phyloP scores from a whole-genome alignment of 2,113 vertebrate genomes.

The Sakesphorus luctuosus region DNA sequence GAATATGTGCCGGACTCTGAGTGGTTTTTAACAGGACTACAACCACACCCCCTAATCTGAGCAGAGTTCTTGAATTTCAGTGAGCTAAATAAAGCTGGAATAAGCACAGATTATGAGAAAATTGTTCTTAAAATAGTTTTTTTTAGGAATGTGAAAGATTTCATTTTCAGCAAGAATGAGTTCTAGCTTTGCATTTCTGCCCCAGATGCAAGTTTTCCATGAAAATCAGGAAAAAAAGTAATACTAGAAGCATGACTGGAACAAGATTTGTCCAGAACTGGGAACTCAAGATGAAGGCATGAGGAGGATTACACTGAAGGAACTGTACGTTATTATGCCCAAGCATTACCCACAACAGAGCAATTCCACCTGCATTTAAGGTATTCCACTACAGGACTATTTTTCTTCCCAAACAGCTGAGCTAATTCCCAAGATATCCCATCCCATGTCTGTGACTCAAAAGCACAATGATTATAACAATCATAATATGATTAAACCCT shows the following conservation, averaged over 20 bases:
- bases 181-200: not conserved
- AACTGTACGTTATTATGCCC: not conserved
- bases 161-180: not conserved
- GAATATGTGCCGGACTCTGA: fast-evolving
- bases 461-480: not conserved
- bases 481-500: not conserved
- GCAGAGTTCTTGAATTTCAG: not conserved
- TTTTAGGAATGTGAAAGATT: not conserved
- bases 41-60: not conserved
- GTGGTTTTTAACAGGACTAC: not conserved
- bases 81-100: not conserved
- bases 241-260: not conserved
- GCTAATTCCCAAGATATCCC: not conserved
- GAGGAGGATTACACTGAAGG: not conserved
- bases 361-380: not conserved
- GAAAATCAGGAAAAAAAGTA: not conserved
- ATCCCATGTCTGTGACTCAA: not conserved
- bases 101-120: not conserved
- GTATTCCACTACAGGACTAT: not conserved
- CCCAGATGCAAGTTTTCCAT: not conserved
- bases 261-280: not conserved
- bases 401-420: not conserved
- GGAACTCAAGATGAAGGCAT: not conserved
- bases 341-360: not conserved
- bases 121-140: not conserved